Evolutionary conservation across 2,888 invertebrate species (phyloP).

Genomic region (Oscheius sp.): DNA sequence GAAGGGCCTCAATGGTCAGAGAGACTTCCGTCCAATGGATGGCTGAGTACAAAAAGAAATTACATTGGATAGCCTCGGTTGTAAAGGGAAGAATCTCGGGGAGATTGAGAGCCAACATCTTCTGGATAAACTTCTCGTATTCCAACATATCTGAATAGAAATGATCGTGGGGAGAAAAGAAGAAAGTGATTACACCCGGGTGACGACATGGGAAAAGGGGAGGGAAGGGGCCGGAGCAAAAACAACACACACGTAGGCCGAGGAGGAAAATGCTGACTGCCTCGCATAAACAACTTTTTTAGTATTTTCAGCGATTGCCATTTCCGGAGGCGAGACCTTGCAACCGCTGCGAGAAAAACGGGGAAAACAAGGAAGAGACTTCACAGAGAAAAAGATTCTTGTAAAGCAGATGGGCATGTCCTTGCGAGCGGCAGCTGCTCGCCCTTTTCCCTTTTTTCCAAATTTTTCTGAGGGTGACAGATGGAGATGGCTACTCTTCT

Average conservation of each 20-base stretch:
- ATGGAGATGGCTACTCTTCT: too few species aligned
- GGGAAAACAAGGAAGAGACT: not conserved
- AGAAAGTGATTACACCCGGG: not conserved
- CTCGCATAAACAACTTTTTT: slow-evolving; percentile 26
- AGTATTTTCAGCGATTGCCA: slow-evolving; percentile 11
- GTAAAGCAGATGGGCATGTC: not conserved
- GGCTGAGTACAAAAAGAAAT: slow-evolving; percentile 9
- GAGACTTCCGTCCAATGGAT: slow-evolving; percentile 6
- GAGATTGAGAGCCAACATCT: slow-evolving; percentile 3
- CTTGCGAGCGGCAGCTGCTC: not conserved
- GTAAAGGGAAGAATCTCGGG: not conserved
- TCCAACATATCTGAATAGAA: not conserved
- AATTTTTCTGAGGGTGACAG: too few species aligned
- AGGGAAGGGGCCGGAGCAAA: not conserved
- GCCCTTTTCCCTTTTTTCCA: too few species aligned
- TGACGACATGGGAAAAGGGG: not conserved
- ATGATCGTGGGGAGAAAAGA: not conserved
- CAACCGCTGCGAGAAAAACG: too few species aligned
- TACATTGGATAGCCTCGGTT: not conserved
- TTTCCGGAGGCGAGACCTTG: too few species aligned
- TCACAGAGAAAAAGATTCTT: too few species aligned
- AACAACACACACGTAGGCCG: not conserved
- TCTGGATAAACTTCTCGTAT: slow-evolving; percentile 7
- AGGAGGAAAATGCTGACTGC: too few species aligned
- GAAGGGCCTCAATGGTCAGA: slow-evolving; percentile 9